phyloP scores from a whole-genome alignment of 2,113 vertebrate species.

The Heptranchias perlo region DNA sequence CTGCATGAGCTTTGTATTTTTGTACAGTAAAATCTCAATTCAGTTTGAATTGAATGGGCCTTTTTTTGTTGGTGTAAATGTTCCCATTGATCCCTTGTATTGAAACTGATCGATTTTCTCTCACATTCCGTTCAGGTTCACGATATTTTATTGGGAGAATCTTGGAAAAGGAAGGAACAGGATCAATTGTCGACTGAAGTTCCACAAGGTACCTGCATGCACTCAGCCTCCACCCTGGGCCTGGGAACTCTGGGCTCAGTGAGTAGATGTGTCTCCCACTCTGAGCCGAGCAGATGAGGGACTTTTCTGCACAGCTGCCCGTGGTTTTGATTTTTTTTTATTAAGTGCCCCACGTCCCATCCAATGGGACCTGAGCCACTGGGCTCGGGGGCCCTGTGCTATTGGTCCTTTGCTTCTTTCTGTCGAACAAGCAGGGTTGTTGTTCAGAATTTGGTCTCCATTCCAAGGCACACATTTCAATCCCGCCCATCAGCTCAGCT shows the following conservation, averaged over 20 bases:
- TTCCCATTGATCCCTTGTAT: background rate
- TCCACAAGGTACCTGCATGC: background rate
- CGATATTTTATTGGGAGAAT: background rate
- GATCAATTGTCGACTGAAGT: background rate
- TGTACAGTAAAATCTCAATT: background rate
- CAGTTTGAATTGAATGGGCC: background rate
- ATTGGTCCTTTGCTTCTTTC: background rate
- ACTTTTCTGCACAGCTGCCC: background rate
- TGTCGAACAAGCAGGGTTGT: background rate
- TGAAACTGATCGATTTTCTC: background rate
- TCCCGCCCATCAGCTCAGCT: background rate
- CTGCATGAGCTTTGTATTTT: background rate
- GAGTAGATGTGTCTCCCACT: background rate
- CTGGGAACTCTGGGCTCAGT: background rate
- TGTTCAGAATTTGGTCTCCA: background rate
- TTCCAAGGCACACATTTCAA: background rate
- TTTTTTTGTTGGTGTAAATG: background rate
- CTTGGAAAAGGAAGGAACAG: background rate
- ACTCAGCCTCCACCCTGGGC: background rate
- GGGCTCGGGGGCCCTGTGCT: background rate
- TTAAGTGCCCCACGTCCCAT: background rate
- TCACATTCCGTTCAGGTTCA: background rate
- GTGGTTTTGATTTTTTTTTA: background rate
- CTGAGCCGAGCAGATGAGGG: too few relatives aligned
- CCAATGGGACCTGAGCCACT: background rate